A percentile compares a stretch with the other conserved stretches of the same genome.
Conservation (phyloP, 1,140 invertebrate species). For the Sipha flava region DNA sequence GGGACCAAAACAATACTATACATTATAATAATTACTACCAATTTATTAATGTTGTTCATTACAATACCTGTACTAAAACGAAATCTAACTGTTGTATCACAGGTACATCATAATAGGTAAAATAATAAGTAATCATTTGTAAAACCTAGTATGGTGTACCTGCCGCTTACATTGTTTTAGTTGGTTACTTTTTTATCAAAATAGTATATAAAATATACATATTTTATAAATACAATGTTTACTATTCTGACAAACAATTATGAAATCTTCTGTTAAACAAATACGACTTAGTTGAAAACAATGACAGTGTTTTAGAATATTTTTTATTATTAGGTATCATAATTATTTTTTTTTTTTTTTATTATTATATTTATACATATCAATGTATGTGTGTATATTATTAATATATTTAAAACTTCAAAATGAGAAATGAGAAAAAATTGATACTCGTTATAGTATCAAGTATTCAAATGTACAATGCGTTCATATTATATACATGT, state of each 20-base stretch:
- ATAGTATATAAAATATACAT: no score
- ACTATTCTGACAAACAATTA: no score
- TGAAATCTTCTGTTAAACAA: not conserved
- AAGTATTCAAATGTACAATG: not conserved
- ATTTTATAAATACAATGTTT: no score
- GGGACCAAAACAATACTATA: not conserved
- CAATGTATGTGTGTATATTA: not conserved
- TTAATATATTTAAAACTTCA: not conserved
- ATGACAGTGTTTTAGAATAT: not conserved
- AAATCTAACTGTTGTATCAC: not conserved
- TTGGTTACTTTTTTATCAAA: no score
- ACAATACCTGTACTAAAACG: not conserved
- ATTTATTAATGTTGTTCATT: not conserved
- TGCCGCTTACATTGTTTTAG: no score
- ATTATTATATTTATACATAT: not conserved
- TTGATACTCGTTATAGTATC: not conserved
- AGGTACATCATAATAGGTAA: no score
- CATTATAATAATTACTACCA: not conserved
- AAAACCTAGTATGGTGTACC: no score
- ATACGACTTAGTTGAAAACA: not conserved
- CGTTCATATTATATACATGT: not conserved
- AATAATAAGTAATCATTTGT: no score
- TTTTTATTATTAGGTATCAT: not conserved
- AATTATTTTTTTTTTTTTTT: not conserved
- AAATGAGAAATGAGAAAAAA: not conserved